Base-by-base conservation (phyloP, 2,888 invertebrate species). In the Nomada ruficornis region DNA sequence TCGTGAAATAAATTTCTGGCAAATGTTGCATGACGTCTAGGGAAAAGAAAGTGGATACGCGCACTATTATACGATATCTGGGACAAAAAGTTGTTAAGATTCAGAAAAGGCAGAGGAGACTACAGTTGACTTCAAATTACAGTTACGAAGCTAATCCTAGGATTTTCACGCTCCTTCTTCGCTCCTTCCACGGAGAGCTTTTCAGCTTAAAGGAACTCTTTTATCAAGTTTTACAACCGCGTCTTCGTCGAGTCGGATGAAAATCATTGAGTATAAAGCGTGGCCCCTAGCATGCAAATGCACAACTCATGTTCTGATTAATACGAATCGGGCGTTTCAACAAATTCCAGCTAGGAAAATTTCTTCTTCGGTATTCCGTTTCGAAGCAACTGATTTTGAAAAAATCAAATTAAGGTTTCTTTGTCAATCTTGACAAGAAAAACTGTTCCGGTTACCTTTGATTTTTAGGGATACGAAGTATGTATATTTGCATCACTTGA, bases 131-230 rank as follows among this genome's bases (percentile, higher is more conserved):
- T 55, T n/a, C 15, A 29, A 65, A 55, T 73, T 73, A 73, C 73
- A 29, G 67, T 57, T 65, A 57, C 44, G 73, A 65, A 57, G 65
- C 67, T 73, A 73, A 73, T 73, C 47, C 55, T 9, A 47, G 65
- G 73, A 73, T 73, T 67, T 57, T 67, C 55, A 20, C 47, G 73
- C 73, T 47, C 29, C 42, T 57, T 55, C 42, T 11, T 23, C 55
- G 11, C 47, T 47, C 10, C 55, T 15, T 42, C 29, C 44, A 29
- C 44, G 44, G 20, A 29, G 55, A 55, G 55, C 55, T 26, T 55
- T 29, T 3, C 44, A 67, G 55, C 44, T 44, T 29, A 13, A 44
- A 54, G 9, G 47, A 29, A 55, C 9, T 67, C 55, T 47, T 55
- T 44, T 44, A 20, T 55, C 20, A 29, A 15, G 10, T 42, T n/a